Conservation (phyloP, 2,113 vertebrate genomes). For the Psammodynastes pulverulentus region DNA sequence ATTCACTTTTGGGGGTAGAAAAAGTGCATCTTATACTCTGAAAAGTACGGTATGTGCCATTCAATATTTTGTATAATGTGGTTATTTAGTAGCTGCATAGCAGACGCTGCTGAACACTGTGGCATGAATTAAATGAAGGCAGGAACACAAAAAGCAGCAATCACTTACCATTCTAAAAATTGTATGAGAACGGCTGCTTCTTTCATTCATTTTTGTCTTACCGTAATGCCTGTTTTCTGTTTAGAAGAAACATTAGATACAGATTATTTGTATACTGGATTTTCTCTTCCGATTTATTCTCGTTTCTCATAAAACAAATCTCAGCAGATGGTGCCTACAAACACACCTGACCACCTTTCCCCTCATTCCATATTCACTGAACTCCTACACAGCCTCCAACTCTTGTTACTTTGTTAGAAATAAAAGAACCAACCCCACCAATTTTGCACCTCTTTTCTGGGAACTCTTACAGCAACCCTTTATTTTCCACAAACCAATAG, state of each 20-base stretch:
- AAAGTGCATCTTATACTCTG: no score
- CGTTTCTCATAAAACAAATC: background rate
- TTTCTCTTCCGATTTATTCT: background rate
- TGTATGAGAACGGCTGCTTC: constrained; percentile 93
- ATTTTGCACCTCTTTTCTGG: background rate
- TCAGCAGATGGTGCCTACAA: background rate
- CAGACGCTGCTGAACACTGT: background rate
- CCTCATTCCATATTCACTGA: background rate
- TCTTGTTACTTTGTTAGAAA: background rate
- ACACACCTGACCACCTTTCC: background rate
- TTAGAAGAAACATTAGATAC: background rate
- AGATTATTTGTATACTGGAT: background rate
- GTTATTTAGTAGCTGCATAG: background rate
- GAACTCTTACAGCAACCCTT: background rate
- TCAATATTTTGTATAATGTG: background rate
- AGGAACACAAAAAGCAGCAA: background rate
- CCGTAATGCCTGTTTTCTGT: constrained; percentile 92
- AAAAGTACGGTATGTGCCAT: no score
- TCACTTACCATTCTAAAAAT: constrained; percentile 93
- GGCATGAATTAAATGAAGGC: background rate
- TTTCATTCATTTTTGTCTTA: constrained; percentile 94
- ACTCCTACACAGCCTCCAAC: background rate
- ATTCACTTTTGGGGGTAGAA: no score
- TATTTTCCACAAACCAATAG: background rate
- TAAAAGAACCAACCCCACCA: background rate